Conservation (phyloP, 2,113 vertebrate genomes). For the Macheiramphus alcinus region DNA sequence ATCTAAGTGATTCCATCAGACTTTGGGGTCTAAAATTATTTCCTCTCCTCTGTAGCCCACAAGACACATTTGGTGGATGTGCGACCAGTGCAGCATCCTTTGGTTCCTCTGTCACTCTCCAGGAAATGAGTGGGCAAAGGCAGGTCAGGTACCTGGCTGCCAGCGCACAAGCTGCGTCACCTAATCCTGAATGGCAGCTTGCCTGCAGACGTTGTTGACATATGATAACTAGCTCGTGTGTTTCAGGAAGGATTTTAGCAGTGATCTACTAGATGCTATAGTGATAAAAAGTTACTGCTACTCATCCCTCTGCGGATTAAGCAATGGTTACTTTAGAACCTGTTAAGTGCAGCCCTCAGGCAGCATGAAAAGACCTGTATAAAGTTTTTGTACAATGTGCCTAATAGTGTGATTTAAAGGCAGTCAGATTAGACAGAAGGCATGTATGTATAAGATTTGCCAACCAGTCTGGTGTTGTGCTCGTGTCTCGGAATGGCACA, state of each 20-base stretch:
- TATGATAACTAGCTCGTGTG: accelerated
- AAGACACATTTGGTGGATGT: accelerated
- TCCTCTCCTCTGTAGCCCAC: neutral
- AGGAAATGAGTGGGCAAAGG: neutral
- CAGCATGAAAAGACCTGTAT: neutral
- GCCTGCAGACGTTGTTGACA: neutral
- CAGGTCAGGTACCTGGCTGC: neutral
- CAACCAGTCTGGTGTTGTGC: accelerated
- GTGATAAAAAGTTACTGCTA: neutral
- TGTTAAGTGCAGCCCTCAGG: neutral
- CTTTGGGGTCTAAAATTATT: neutral
- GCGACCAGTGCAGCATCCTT: accelerated
- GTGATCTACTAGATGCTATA: neutral
- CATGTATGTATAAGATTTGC: neutral
- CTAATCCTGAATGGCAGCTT: neutral
- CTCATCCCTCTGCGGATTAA: neutral
- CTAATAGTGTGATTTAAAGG: neutral
- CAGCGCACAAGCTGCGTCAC: neutral
- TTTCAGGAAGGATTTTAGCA: neutral
- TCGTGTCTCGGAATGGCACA: accelerated
- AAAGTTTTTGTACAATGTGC: neutral
- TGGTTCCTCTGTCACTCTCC: accelerated
- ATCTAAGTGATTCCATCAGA: neutral
- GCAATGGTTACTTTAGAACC: neutral
- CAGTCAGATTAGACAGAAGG: neutral